Conservation (phyloP, 2,888 invertebrate genomes). For the Drymonia ruficornis region DNA sequence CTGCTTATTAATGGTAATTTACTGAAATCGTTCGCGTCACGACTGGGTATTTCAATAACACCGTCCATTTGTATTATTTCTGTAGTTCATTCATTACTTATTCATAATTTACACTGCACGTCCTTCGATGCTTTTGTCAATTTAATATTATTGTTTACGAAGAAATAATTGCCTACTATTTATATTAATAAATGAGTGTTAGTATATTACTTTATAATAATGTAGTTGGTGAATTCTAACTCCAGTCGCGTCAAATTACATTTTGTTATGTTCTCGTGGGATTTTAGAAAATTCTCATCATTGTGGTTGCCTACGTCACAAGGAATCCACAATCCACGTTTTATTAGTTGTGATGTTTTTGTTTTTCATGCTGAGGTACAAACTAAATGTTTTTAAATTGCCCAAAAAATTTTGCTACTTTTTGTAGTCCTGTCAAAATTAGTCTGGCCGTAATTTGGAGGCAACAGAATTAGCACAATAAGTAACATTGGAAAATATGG, state of each 20-base stretch:
- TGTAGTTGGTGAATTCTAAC: not conserved
- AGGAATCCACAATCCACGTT: not conserved
- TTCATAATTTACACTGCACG: not conserved
- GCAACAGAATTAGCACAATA: no score
- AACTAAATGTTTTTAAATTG: no score
- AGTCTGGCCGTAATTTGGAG: no score
- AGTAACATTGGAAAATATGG: no score
- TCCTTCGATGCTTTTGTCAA: not conserved
- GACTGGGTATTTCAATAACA: not conserved
- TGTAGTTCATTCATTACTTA: not conserved
- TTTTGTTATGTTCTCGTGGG: not conserved
- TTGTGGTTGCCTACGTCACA: slow-evolving; percentile 1
- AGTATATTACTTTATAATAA: no score
- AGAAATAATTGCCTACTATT: no score
- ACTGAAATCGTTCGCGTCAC: not conserved
- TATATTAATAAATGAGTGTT: not conserved
- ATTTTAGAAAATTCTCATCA: slow-evolving; percentile 1
- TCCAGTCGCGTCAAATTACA: not conserved
- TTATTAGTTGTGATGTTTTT: no score
- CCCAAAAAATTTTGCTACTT: no score
- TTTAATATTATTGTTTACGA: not conserved
- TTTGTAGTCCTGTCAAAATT: no score
- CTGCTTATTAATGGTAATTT: not conserved
- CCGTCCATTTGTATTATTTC: not conserved
- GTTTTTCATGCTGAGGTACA: no score